Evolutionary conservation across 2,113 vertebrate genomes (phyloP), one percentile per base, ranked within the genome.

Genomic region (Fregata magnificens): DNA sequence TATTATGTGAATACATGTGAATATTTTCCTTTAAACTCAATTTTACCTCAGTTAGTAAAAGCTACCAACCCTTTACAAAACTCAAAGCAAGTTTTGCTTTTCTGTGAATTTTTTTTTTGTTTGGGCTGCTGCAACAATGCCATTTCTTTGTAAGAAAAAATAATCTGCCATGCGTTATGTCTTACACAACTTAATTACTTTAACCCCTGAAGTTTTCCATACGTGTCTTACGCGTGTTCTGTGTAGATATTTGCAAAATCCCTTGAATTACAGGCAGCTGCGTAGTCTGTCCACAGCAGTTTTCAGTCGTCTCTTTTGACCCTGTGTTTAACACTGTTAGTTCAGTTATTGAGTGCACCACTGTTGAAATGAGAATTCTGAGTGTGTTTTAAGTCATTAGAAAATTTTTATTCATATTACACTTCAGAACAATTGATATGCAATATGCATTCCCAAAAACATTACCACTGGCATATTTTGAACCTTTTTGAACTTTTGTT

Each of bases 141-240:
- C 10, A 34, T 62, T 92, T 82, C 16, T 61, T 90, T 36, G 9
- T 73, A 66, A 36, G 34, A 61, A 86, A 65, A 72, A 45, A 45
- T 8, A 52, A 32, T 42, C 44, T 73, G 13, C 18, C 12, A 3
- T 82, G 36, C 13, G 14, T 66, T 50, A 10, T 22, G 10, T 55
- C 42, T 74, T 79, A 44, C 2, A 31, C 19, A 38, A 28, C 21
- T 65, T n/a, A 21, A 55, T 83, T 56, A 44, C 17, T 47, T 56
- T 40, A 69, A 84, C 26, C 2, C 17, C 17, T 61, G 29, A 79
- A 42, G 34, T 38, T 82, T 90, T 65, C 50, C 10, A 3, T 21
- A 29, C 6, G 32, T 56, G 11, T 42, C 10, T 12, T 18, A 25
- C 1, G 4, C 3, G 1, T 11, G 17, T 40, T 92, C 82, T 0